Evolutionary conservation across 1,140 invertebrate genomes (phyloP).

Genomic region (Chironomus tepperi): DNA sequence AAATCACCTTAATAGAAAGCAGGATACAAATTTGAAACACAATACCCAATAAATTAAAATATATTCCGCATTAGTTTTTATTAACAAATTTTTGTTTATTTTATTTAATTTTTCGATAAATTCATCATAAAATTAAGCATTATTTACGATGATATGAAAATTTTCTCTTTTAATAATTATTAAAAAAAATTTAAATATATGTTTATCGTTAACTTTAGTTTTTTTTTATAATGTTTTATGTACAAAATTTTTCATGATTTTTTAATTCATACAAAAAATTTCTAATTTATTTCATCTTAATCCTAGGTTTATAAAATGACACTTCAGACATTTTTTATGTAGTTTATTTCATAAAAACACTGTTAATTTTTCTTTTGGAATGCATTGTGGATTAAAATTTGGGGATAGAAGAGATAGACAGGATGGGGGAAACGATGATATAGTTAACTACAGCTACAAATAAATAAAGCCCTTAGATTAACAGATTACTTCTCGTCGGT

Average conservation of each 20-base stretch:
- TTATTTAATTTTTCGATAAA: too few species aligned
- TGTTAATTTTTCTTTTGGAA: not conserved
- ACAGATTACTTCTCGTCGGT: conserved; percentile 42
- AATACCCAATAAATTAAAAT: too few species aligned
- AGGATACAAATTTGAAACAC: too few species aligned
- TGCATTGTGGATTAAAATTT: not conserved
- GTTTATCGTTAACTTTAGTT: too few species aligned
- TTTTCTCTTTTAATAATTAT: too few species aligned
- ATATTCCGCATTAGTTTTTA: too few species aligned
- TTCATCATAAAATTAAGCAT: too few species aligned
- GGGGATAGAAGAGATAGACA: not conserved
- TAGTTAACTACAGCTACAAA: conserved; percentile 8
- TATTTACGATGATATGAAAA: too few species aligned
- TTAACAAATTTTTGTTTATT: too few species aligned
- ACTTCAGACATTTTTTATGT: conserved; percentile 2
- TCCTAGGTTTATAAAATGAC: conserved; percentile 2
- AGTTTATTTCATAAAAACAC: not conserved
- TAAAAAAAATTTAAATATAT: too few species aligned
- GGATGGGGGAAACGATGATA: not conserved
- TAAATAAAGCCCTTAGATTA: conserved; percentile 15
- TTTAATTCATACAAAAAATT: not conserved
- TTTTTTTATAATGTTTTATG: not conserved
- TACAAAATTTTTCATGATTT: not conserved
- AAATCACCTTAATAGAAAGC: too few species aligned
- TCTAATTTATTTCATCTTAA: not conserved